A percentile compares a stretch with the other conserved stretches of the same genome.
phyloP scores from a whole-genome alignment of 2,888 invertebrate species.

The Dynastes maya region DNA sequence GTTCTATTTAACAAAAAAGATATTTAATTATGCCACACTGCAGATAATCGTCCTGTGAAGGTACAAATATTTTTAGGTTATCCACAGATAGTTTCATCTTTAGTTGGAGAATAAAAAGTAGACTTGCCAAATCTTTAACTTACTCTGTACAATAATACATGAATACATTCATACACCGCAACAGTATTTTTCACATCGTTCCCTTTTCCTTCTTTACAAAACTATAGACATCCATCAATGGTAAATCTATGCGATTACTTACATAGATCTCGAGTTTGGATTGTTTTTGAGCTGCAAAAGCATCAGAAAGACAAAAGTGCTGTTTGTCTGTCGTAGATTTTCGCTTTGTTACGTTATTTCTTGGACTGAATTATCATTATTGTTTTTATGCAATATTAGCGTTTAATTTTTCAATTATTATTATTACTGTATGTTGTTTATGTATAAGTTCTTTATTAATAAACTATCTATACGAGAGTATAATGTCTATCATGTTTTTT shows the following conservation, averaged over 20 bases:
- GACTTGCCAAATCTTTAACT: too few species aligned
- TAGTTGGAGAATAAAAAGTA: too few species aligned
- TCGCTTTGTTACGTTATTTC: conserved; percentile 57
- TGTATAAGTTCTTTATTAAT: conserved; percentile 56
- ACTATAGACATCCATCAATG: conserved; percentile 4
- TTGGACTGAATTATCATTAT: conserved; percentile 60
- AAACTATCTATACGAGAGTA: conserved; percentile 61
- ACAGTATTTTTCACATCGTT: background rate
- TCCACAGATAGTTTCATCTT: too few species aligned
- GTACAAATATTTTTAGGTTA: too few species aligned
- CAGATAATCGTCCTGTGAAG: too few species aligned
- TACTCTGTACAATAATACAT: too few species aligned
- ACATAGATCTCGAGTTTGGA: conserved; percentile 25
- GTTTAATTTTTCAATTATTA: conserved; percentile 55
- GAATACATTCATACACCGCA: background rate
- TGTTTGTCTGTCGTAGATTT: conserved; percentile 46
- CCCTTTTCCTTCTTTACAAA: too few species aligned
- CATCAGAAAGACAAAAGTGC: conserved; percentile 14
- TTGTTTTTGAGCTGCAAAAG: conserved; percentile 13
- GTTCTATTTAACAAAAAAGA: too few species aligned
- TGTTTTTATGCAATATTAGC: conserved; percentile 62
- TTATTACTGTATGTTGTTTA: conserved; percentile 52
- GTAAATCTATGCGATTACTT: conserved; percentile 36
- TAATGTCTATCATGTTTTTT: conserved; percentile 59
- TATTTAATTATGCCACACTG: too few species aligned